phyloP scores from a whole-genome alignment of 2,113 vertebrate genomes.

The Orthonyx spaldingii region DNA sequence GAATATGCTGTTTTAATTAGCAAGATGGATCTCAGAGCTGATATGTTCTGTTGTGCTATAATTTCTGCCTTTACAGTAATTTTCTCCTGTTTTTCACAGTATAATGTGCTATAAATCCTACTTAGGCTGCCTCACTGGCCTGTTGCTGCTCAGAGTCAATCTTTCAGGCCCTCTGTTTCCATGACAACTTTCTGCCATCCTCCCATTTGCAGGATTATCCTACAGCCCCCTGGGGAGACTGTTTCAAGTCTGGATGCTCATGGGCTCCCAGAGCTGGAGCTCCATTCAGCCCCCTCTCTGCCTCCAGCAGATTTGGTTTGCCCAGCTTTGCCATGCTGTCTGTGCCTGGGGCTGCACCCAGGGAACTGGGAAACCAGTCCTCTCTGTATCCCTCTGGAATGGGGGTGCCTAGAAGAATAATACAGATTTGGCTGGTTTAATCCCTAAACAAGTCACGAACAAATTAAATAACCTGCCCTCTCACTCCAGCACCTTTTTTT shows the following conservation, averaged over 20 bases:
- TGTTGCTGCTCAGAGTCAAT: constrained; percentile 71
- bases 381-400: not conserved
- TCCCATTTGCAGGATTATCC: constrained; percentile 60
- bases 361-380: not conserved
- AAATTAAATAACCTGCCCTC: not conserved
- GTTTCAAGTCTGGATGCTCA: not conserved
- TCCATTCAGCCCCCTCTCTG: not conserved
- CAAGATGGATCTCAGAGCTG: constrained; percentile 73
- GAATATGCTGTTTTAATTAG: constrained; percentile 79
- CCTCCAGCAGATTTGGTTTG: not conserved
- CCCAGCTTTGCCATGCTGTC: not conserved
- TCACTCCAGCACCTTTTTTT: not conserved
- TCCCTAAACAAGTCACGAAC: not conserved
- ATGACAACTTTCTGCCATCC: constrained; percentile 67
- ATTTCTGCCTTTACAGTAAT: constrained; percentile 79
- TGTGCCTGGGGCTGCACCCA: not conserved
- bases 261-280: not conserved
- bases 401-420: not conserved
- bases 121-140: constrained; percentile 73
- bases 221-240: constrained; percentile 52
- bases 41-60: constrained; percentile 76
- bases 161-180: constrained; percentile 70
- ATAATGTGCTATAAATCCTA: constrained; percentile 79
- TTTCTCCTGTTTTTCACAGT: constrained; percentile 79
- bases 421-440: not conserved